phyloP scores from a whole-genome alignment of 1,140 invertebrate species.

The Ceratoteleas bidentatus region DNA sequence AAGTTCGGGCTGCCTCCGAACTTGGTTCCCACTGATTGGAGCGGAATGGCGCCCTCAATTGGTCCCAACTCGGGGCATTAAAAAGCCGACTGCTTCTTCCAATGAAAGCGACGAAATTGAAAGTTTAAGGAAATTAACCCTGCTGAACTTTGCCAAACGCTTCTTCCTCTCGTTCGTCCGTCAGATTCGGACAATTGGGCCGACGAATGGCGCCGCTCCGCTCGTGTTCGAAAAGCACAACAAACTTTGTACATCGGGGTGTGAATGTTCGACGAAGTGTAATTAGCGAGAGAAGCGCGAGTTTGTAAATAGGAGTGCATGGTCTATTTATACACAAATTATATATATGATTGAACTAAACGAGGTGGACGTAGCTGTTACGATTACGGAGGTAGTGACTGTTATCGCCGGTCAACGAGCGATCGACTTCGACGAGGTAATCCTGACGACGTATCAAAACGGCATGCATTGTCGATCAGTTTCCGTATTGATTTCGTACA shows the following conservation, averaged over 20 bases:
- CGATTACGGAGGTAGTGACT: conserved; percentile 44
- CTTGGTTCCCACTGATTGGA: too few species aligned
- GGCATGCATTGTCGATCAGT: conserved; percentile 31
- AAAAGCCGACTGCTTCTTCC: conserved; percentile 29
- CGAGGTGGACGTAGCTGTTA: conserved; percentile 42
- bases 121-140: conserved; percentile 46
- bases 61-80: too few species aligned
- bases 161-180: conserved; percentile 34
- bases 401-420: conserved; percentile 34
- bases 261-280: conserved; percentile 46
- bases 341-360: conserved; percentile 59
- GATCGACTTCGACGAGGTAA: conserved; percentile 31
- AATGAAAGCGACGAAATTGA: conserved; percentile 41
- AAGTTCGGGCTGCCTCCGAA: too few species aligned
- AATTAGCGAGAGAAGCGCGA: conserved; percentile 42
- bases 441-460: conserved; percentile 31
- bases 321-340: conserved; percentile 76
- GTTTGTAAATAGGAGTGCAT: conserved; percentile 77
- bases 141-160: conserved; percentile 42
- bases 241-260: conserved; percentile 37
- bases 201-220: too few species aligned
- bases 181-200: conserved; percentile 32
- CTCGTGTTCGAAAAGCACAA: conserved; percentile 39
- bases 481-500: background rate
- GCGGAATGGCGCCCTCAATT: too few species aligned